Percentiles rank a stretch among this genome's conserved stretches.
Evolutionary conservation across 2,113 vertebrate species (phyloP).

Genomic region (Condylura cristata): DNA sequence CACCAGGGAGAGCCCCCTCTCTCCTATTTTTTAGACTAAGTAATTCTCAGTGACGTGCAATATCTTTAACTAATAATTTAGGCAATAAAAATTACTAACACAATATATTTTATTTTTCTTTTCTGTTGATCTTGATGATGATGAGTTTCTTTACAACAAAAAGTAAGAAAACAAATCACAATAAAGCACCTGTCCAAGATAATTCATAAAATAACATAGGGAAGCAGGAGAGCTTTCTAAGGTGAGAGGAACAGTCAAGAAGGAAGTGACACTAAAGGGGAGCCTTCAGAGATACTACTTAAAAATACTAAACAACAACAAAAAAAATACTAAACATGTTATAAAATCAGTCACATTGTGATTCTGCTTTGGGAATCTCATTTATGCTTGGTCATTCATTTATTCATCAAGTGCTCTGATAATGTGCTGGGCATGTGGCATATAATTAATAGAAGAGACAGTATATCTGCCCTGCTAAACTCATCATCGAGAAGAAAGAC

Average conservation of each 20-base stretch:
- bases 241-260: neutral
- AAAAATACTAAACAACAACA: neutral
- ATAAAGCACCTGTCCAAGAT: neutral
- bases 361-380: neutral
- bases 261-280: neutral
- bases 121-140: neutral
- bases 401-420: neutral
- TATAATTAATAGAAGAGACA: neutral
- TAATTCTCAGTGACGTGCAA: constrained; percentile 60
- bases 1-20: too few species aligned
- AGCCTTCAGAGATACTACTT: neutral
- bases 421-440: neutral
- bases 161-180: neutral
- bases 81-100: too few species aligned
- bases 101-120: too few species aligned
- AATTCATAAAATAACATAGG: constrained; percentile 8
- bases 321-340: too few species aligned
- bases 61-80: constrained; percentile 12
- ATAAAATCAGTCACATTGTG: neutral
- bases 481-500: neutral
- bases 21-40: neutral
- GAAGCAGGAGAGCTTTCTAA: neutral
- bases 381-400: neutral
- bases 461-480: neutral
- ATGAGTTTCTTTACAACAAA: constrained; percentile 31